These are phyloP conservation scores for Andrena cerasifolii DNA, from an alignment of 1,140 invertebrate species.

Conservation along the genomic window DNA sequence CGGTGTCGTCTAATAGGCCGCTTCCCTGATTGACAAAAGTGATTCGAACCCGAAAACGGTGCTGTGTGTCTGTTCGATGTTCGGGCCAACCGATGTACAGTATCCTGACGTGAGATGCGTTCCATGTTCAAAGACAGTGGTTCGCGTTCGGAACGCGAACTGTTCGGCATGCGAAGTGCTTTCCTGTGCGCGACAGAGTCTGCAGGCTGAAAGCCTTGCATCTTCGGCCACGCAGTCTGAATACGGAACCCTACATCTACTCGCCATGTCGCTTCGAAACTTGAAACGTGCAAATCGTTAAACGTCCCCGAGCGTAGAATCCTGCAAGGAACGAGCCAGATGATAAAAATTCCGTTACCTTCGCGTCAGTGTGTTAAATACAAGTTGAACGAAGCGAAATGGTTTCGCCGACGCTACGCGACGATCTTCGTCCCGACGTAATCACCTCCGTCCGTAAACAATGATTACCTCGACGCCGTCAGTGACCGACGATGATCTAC, in stretches of 20 bases:
- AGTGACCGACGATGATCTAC: not conserved
- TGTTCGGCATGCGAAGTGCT: not conserved
- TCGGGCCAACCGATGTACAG: too few relatives aligned
- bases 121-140: too few relatives aligned
- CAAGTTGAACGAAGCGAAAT: not conserved
- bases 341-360: not conserved
- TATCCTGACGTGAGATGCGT: too few relatives aligned
- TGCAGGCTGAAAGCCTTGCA: not conserved
- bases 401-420: not conserved
- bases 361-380: not conserved
- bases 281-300: not conserved
- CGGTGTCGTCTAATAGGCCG: too few relatives aligned
- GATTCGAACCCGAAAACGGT: too few relatives aligned
- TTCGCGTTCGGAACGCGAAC: too few relatives aligned
- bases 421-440: slow-evolving; percentile 8
- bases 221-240: not conserved
- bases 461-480: slow-evolving; percentile 1
- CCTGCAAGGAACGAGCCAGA: not conserved
- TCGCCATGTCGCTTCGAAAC: not conserved
- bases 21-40: not conserved
- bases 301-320: not conserved
- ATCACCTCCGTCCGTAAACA: slow-evolving; percentile 48
- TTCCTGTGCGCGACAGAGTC: too few relatives aligned
- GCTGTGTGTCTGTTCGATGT: too few relatives aligned
- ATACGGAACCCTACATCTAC: not conserved